A percentile compares a stretch with the other conserved stretches of the same genome.
These are phyloP conservation scores for Stenoptilia bipunctidactyla DNA, from an alignment of 2,888 invertebrate genomes.

Conservation along the genomic window DNA sequence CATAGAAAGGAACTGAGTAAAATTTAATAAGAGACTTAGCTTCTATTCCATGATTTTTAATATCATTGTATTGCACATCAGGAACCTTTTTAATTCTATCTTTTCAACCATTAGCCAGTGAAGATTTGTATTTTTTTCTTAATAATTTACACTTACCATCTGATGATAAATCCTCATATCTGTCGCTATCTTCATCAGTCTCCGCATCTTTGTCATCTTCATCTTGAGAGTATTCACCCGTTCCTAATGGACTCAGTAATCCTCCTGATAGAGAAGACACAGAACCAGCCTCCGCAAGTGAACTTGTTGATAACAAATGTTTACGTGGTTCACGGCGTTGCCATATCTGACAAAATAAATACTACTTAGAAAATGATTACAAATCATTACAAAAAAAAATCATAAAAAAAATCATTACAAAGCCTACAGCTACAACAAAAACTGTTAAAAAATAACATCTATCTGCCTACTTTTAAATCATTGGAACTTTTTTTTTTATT, in stretches of 20 bases:
- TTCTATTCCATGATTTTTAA: too few species aligned
- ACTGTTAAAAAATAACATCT: too few species aligned
- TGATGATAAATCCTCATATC: conserved; percentile 88
- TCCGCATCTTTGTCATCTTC: conserved; percentile 81
- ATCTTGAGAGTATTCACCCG: conserved; percentile 82
- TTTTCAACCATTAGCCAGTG: too few species aligned
- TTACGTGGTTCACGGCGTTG: conserved; percentile 88
- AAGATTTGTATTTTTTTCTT: too few species aligned
- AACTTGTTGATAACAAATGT: conserved; percentile 87
- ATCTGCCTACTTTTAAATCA: too few species aligned
- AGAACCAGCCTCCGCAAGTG: conserved; percentile 86
- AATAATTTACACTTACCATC: conserved; percentile 71
- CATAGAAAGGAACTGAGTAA: neutral
- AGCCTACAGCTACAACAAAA: too few species aligned
- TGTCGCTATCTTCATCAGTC: conserved; percentile 87
- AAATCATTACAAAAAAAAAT: too few species aligned
- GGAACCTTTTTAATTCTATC: too few species aligned
- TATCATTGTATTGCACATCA: conserved; percentile 7
- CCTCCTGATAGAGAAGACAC: conserved; percentile 87
- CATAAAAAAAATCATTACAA: too few species aligned
- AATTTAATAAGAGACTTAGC: neutral
- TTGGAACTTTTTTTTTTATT: too few species aligned
- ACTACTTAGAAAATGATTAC: too few species aligned
- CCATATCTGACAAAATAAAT: conserved; percentile 79
- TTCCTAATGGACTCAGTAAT: conserved; percentile 83